phyloP scores from a whole-genome alignment of 2,113 vertebrate genomes.

The Ophthalmolycus amberensis region DNA sequence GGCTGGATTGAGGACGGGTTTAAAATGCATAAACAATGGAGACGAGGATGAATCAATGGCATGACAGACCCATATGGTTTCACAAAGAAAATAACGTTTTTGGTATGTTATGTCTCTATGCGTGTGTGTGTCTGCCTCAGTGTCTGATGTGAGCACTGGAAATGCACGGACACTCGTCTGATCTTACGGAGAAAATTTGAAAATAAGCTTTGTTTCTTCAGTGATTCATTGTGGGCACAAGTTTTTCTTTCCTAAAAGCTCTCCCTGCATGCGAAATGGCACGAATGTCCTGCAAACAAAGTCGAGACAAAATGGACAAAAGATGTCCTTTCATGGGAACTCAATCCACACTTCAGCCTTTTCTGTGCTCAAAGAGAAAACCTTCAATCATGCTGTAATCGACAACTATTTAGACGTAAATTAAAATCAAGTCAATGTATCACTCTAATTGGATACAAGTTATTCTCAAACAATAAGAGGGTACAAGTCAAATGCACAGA shows the following conservation, averaged over 20 bases:
- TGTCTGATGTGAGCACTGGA: slow-evolving; percentile 26
- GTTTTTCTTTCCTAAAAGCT: slow-evolving; percentile 9
- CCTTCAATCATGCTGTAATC: too few species aligned
- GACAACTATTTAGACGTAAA: background rate
- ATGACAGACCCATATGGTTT: background rate
- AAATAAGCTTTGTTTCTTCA: background rate
- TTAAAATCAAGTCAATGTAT: background rate
- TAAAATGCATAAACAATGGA: slow-evolving; percentile 11
- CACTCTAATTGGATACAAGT: background rate
- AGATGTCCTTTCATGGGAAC: background rate
- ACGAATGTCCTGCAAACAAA: slow-evolving; percentile 15
- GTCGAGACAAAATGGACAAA: background rate
- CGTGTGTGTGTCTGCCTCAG: slow-evolving; percentile 7
- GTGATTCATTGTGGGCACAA: slow-evolving; percentile 30
- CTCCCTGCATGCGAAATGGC: slow-evolving; percentile 9
- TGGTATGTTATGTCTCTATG: background rate
- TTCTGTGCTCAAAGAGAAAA: background rate
- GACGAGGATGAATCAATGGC: slow-evolving; percentile 3
- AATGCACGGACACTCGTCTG: slow-evolving; percentile 4
- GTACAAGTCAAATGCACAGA: background rate
- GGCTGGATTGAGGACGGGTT: background rate
- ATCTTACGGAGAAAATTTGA: slow-evolving; percentile 1
- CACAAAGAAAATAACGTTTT: background rate
- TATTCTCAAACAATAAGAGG: background rate
- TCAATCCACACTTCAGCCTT: background rate